Percentiles rank a stretch among this genome's conserved stretches.
Evolutionary conservation across 2,113 vertebrate genomes (phyloP).

Genomic region (Hystrix cristata): DNA sequence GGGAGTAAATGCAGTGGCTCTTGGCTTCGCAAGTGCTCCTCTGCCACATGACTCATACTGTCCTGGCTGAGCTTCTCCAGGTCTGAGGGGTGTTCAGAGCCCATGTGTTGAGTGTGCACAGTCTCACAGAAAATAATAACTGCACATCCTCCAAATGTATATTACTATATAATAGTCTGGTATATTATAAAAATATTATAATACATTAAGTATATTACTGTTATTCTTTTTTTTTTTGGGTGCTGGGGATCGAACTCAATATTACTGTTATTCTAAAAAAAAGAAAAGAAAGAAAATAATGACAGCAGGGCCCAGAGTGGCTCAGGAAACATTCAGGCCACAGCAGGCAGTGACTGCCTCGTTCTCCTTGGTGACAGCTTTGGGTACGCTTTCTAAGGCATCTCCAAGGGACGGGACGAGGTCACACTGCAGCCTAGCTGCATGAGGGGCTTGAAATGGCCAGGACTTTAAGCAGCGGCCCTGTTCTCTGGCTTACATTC

Average conservation of each 20-base stretch:
- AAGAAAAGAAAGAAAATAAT: conserved; percentile 92
- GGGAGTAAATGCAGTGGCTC: conserved; percentile 96
- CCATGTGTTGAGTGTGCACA: conserved; percentile 90
- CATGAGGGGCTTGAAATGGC: conserved; percentile 97
- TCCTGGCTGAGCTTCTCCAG: conserved; percentile 86
- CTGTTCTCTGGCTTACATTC: conserved; percentile 96
- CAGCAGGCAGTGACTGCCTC: conserved; percentile 98
- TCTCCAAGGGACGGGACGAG: conserved; percentile 99
- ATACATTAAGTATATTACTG: too few species aligned
- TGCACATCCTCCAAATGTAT: neutral
- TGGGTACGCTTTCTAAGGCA: conserved; percentile 97
- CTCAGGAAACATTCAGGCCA: conserved; percentile 96
- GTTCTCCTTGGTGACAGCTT: conserved; percentile 97
- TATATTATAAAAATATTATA: too few species aligned
- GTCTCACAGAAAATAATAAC: conserved; percentile 97
- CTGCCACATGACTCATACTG: conserved; percentile 98
- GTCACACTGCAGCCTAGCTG: conserved; percentile 97
- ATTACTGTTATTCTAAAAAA: too few species aligned
- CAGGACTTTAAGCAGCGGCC: conserved; percentile 97
- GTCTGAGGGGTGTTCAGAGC: conserved; percentile 90
- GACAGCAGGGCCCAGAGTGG: conserved; percentile 96
- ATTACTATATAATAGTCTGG: too few species aligned
- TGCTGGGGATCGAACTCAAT: too few species aligned
- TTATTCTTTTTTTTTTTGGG: too few species aligned
- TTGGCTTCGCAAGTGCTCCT: conserved; percentile 94